phyloP scores from a whole-genome alignment of 1,140 invertebrate species.

The Solen grandis region DNA sequence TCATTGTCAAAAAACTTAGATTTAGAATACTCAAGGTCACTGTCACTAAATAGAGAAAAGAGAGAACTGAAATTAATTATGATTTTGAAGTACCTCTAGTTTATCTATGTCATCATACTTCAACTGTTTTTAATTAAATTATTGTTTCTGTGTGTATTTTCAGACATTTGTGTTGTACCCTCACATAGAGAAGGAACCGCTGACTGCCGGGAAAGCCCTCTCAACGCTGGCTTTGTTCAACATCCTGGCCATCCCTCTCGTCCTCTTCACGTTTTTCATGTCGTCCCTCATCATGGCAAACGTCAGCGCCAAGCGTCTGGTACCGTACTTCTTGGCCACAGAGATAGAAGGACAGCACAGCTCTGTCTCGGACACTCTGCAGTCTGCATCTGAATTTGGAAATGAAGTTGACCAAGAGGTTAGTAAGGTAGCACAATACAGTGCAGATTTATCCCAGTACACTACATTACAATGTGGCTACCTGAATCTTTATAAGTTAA shows the following conservation, averaged over 20 bases:
- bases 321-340: slow-evolving; percentile 76
- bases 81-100: too few relatives aligned
- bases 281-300: slow-evolving; percentile 95
- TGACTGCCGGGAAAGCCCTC: slow-evolving; percentile 89
- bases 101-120: too few relatives aligned
- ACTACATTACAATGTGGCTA: not conserved
- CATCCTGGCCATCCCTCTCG: slow-evolving; percentile 95
- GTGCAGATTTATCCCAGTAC: not conserved
- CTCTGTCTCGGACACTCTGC: slow-evolving; percentile 17
- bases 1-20: too few relatives aligned
- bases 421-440: not conserved
- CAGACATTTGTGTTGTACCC: slow-evolving; percentile 80
- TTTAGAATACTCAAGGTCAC: too few relatives aligned
- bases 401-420: not conserved
- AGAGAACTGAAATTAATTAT: too few relatives aligned
- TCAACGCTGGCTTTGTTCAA: slow-evolving; percentile 96
- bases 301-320: slow-evolving; percentile 79
- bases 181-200: slow-evolving; percentile 78
- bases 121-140: too few relatives aligned
- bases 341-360: slow-evolving; percentile 81
- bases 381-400: not conserved
- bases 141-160: too few relatives aligned
- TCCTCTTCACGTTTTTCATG: slow-evolving; percentile 97
- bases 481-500: not conserved
- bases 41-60: too few relatives aligned